Conservation (phyloP, 2,888 invertebrate species). For the Synanthedon formicaeformis region DNA sequence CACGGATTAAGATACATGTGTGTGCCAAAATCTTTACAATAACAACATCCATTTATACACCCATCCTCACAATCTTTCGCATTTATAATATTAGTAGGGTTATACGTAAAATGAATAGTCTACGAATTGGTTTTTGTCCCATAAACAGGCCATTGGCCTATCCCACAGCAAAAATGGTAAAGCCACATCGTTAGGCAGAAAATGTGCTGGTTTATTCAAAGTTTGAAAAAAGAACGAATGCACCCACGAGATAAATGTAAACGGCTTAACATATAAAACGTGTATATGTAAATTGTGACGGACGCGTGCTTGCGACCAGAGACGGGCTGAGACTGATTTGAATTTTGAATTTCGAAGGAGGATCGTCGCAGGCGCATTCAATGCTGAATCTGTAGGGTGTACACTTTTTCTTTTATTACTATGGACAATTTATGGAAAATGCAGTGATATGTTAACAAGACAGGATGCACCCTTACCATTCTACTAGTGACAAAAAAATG, state of each 20-base stretch:
- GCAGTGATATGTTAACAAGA: too few relatives aligned
- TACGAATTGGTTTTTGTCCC: too few relatives aligned
- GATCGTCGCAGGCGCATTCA: slow-evolving; percentile 50
- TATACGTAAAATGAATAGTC: too few relatives aligned
- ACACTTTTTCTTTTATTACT: slow-evolving; percentile 7
- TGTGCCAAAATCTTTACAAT: too few relatives aligned
- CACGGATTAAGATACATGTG: too few relatives aligned
- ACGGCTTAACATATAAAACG: slow-evolving; percentile 42
- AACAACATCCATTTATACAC: too few relatives aligned
- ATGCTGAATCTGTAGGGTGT: slow-evolving; percentile 43
- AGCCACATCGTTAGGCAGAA: slow-evolving; percentile 50
- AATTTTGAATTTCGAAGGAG: slow-evolving; percentile 52
- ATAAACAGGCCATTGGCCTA: too few relatives aligned
- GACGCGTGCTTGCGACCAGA: slow-evolving; percentile 37
- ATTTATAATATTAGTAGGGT: too few relatives aligned
- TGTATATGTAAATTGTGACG: slow-evolving; percentile 54
- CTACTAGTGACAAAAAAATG: too few relatives aligned
- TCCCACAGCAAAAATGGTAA: slow-evolving; percentile 31
- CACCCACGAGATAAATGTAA: slow-evolving; percentile 28
- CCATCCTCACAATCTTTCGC: too few relatives aligned
- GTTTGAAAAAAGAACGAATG: slow-evolving; percentile 18
- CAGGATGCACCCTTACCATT: too few relatives aligned
- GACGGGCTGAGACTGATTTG: slow-evolving; percentile 59
- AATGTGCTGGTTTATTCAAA: slow-evolving; percentile 36
- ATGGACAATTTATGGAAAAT: too few relatives aligned